These are phyloP conservation scores for Onychorhynchus coronatus DNA, from an alignment of 2,113 vertebrate species.

Conservation along the genomic window DNA sequence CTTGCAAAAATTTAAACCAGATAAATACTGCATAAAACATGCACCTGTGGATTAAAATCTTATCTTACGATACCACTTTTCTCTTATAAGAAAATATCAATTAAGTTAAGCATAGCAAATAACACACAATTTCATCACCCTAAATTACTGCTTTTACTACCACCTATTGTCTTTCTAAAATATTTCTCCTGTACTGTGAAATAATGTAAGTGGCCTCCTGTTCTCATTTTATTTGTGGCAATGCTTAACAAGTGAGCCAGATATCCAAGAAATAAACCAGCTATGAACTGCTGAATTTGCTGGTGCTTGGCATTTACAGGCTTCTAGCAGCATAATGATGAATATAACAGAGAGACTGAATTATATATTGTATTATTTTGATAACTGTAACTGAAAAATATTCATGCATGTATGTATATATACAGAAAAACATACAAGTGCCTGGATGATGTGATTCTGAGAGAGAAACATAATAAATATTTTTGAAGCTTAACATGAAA, in stretches of 20 bases:
- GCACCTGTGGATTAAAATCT: neutral
- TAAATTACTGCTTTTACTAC: neutral
- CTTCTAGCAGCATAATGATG: neutral
- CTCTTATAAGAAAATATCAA: neutral
- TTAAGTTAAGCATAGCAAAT: neutral
- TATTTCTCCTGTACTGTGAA: neutral
- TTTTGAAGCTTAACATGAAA: neutral
- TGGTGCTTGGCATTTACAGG: neutral
- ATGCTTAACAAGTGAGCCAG: neutral
- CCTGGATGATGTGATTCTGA: neutral
- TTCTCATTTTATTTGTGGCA: neutral
- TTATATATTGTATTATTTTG: neutral
- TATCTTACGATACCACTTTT: neutral
- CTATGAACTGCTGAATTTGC: neutral
- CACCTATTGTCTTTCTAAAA: neutral
- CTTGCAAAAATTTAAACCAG: neutral
- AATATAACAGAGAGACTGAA: neutral
- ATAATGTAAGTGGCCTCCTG: neutral
- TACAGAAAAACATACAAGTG: neutral
- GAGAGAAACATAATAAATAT: neutral
- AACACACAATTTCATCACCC: neutral
- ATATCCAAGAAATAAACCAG: neutral
- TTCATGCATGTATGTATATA: no score
- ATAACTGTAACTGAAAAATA: neutral
- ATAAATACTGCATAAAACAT: neutral